Percentiles rank a stretch among this genome's conserved stretches.
Evolutionary conservation across 2,888 invertebrate genomes (phyloP).

Genomic region (Lasioglossum leucozonium): DNA sequence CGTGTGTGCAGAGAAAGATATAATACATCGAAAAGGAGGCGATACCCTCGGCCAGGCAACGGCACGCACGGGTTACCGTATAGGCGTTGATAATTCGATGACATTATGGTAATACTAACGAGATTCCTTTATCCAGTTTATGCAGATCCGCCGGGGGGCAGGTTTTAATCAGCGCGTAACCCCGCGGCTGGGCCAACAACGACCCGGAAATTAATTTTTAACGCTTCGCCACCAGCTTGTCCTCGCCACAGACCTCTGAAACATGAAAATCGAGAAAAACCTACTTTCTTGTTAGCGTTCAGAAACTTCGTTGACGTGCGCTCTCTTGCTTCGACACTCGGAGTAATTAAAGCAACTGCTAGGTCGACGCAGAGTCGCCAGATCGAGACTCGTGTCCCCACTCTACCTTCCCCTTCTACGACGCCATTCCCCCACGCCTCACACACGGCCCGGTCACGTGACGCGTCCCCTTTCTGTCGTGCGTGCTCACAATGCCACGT

Average conservation of each 20-base stretch:
- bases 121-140: slow-evolving; percentile 60
- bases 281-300: too few species aligned
- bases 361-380: too few species aligned
- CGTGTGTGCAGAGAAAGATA: background rate
- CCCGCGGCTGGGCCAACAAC: background rate
- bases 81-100: slow-evolving; percentile 72
- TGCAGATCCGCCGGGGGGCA: slow-evolving; percentile 30
- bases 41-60: slow-evolving; percentile 25
- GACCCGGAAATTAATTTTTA: slow-evolving; percentile 38
- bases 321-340: too few species aligned
- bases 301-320: too few species aligned
- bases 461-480: too few species aligned
- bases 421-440: too few species aligned
- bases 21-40: slow-evolving; percentile 2
- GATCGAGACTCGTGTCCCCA: too few species aligned
- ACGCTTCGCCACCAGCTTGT: background rate
- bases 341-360: too few species aligned
- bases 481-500: too few species aligned
- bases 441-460: too few species aligned
- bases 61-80: slow-evolving; percentile 37
- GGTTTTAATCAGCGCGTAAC: slow-evolving; percentile 28
- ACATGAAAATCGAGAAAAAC: background rate
- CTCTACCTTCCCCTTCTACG: too few species aligned
- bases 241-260: background rate
- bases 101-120: slow-evolving; percentile 70